These are phyloP conservation scores for Ichneumoninae sp. DNA, from an alignment of 2,888 invertebrate genomes.

Conservation along the genomic window DNA sequence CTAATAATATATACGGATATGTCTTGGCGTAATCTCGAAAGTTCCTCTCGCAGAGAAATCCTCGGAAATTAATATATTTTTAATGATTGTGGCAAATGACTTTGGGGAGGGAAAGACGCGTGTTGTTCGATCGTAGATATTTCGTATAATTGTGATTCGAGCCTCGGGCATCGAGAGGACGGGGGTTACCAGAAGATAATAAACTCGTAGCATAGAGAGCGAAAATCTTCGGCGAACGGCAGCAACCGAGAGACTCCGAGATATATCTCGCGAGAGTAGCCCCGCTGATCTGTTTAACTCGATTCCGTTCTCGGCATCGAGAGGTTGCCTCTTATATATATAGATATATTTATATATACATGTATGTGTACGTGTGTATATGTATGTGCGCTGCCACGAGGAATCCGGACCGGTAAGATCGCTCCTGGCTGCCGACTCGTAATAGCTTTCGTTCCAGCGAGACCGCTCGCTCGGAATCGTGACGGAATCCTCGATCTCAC, in stretches of 20 bases:
- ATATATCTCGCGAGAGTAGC: slow-evolving; percentile 37
- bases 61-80: slow-evolving; percentile 13
- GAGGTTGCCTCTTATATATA: slow-evolving; percentile 24
- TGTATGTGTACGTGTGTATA: background rate
- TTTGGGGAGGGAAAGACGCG: background rate
- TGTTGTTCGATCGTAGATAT: slow-evolving; percentile 21
- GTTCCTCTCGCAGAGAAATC: slow-evolving; percentile 1
- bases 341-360: background rate
- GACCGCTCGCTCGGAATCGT: slow-evolving; percentile 66
- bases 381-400: slow-evolving; percentile 58
- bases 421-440: slow-evolving; percentile 69
- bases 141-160: slow-evolving; percentile 30
- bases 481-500: slow-evolving; percentile 70
- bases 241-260: slow-evolving; percentile 22
- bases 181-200: slow-evolving; percentile 19
- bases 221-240: slow-evolving; percentile 9
- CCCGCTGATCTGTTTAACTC: slow-evolving; percentile 62
- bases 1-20: background rate
- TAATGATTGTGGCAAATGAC: slow-evolving; percentile 31
- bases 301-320: slow-evolving; percentile 64
- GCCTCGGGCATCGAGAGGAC: slow-evolving; percentile 6
- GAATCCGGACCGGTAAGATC: slow-evolving; percentile 71
- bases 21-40: background rate
- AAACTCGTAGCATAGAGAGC: slow-evolving; percentile 24
- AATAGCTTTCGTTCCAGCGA: slow-evolving; percentile 70